These are phyloP conservation scores for Rotaria sp. DNA, from an alignment of 2,888 invertebrate species.

Conservation along the genomic window DNA sequence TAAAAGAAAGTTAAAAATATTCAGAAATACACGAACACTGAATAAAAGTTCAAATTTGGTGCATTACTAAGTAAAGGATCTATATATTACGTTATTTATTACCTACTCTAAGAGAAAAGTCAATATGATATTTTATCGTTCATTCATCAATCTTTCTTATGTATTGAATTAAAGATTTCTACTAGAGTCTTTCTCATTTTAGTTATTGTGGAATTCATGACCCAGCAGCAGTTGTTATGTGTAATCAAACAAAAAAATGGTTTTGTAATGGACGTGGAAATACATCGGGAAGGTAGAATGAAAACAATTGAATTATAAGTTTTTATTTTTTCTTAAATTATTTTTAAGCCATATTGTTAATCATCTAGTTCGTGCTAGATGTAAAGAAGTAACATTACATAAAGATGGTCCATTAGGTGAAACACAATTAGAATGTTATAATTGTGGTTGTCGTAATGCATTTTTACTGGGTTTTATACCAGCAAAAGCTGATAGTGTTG, in stretches of 20 bases:
- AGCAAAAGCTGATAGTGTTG: slow-evolving; percentile 95
- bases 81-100: too few species aligned
- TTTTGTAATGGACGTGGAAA: slow-evolving; percentile 98
- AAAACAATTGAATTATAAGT: background rate
- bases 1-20: too few species aligned
- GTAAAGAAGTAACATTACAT: slow-evolving; percentile 95
- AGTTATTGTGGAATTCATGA: slow-evolving; percentile 98
- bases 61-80: too few species aligned
- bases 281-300: slow-evolving; percentile 69
- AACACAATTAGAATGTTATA: slow-evolving; percentile 93
- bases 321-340: background rate
- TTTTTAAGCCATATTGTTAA: slow-evolving; percentile 85
- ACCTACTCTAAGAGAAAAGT: too few species aligned
- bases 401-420: slow-evolving; percentile 93
- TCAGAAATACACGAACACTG: too few species aligned
- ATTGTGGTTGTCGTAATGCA: slow-evolving; percentile 93
- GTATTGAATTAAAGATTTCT: too few species aligned
- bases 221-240: slow-evolving; percentile 91
- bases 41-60: too few species aligned
- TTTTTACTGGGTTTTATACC: slow-evolving; percentile 98
- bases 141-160: too few species aligned
- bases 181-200: slow-evolving; percentile 41
- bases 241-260: slow-evolving; percentile 97
- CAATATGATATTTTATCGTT: too few species aligned
- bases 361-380: slow-evolving; percentile 95